These are phyloP conservation scores for Brachionus sp. DNA, from an alignment of 1,140 invertebrate species.

Conservation along the genomic window DNA sequence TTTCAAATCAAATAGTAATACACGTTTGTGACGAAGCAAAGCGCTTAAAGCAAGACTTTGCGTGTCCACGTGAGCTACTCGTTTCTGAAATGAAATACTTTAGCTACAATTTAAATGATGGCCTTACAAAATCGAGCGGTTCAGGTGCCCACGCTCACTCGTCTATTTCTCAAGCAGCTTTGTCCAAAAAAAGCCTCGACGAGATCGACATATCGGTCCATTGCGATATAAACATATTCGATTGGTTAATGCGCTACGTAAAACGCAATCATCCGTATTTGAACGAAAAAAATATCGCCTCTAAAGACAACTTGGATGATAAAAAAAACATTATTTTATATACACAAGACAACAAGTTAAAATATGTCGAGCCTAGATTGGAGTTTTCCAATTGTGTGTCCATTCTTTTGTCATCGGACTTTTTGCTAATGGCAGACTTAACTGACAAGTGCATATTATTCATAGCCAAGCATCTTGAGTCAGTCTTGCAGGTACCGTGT, in stretches of 20 bases:
- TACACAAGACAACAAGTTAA: constrained; percentile 7
- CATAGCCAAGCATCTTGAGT: constrained; percentile 73
- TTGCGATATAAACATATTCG: constrained; percentile 85
- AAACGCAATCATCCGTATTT: constrained; percentile 67
- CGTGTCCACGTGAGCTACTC: constrained; percentile 76
- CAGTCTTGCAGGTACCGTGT: constrained; percentile 72
- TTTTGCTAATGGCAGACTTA: constrained; percentile 85
- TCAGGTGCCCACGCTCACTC: background rate
- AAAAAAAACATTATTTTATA: constrained; percentile 23
- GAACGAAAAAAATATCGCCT: constrained; percentile 52
- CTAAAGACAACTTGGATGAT: background rate
- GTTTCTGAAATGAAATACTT: constrained; percentile 90
- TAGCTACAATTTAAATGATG: constrained; percentile 65
- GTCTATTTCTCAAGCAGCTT: background rate
- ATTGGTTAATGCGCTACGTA: constrained; percentile 94
- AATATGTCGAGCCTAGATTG: constrained; percentile 50
- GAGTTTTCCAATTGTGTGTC: constrained; percentile 81
- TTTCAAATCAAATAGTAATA: constrained; percentile 53
- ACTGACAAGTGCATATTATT: constrained; percentile 75
- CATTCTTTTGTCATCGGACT: constrained; percentile 84
- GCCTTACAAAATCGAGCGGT: background rate
- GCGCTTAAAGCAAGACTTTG: constrained; percentile 75
- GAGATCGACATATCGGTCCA: constrained; percentile 94
- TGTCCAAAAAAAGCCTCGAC: constrained; percentile 61
- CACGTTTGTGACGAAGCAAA: constrained; percentile 61